phyloP scores from a whole-genome alignment of 2,888 invertebrate genomes.

The Drosophila infuscata region DNA sequence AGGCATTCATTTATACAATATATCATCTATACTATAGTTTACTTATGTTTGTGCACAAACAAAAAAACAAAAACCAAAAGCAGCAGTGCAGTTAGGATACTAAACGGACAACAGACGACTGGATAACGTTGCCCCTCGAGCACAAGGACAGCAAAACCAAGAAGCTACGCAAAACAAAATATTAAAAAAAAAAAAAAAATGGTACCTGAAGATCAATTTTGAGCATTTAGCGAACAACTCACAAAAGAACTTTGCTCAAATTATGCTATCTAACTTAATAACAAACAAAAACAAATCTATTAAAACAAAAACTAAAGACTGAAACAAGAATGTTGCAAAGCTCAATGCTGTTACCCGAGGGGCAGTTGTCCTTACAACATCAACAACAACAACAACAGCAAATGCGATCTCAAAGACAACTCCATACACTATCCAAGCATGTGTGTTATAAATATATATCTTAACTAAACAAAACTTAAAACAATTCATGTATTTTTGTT shows the following conservation, averaged over 20 bases:
- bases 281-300: constrained; percentile 53
- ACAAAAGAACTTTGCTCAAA: constrained; percentile 68
- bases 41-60: constrained; percentile 47
- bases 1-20: constrained; percentile 73
- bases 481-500: constrained; percentile 70
- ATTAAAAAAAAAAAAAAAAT: constrained; percentile 51
- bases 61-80: constrained; percentile 23
- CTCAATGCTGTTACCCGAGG: constrained; percentile 40
- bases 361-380: constrained; percentile 17
- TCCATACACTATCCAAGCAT: constrained; percentile 50
- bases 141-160: constrained; percentile 32
- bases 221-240: constrained; percentile 70
- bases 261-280: constrained; percentile 46
- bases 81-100: constrained; percentile 38
- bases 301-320: constrained; percentile 67
- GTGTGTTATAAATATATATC: constrained; percentile 34
- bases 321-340: constrained; percentile 54
- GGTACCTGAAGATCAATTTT: constrained; percentile 74
- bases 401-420: constrained; percentile 70
- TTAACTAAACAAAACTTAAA: constrained; percentile 25
- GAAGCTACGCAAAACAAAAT: constrained; percentile 31
- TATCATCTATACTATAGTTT: constrained; percentile 50
- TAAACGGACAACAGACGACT: constrained; percentile 11
- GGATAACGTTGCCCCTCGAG: constrained; percentile 26
- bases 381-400: constrained; percentile 26